phyloP scores from a whole-genome alignment of 2,888 invertebrate species.

The Drosophila anomalipes region DNA sequence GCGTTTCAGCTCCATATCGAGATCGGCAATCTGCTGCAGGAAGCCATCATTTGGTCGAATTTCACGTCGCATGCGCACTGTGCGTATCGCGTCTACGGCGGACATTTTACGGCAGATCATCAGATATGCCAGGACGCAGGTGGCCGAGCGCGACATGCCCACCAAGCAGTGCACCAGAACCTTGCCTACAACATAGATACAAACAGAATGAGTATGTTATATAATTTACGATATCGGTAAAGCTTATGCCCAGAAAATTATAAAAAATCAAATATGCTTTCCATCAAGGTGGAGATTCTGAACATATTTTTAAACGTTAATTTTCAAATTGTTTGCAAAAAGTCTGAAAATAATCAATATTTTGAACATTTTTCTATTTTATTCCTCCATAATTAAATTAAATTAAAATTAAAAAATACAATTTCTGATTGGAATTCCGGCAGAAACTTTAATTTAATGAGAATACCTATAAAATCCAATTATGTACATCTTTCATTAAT shows the following conservation, averaged over 20 bases:
- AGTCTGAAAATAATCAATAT: background rate
- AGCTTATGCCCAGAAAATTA: background rate
- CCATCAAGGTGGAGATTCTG: background rate
- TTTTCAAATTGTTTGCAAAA: background rate
- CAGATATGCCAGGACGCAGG: slow-evolving; percentile 92
- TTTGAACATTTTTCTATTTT: background rate
- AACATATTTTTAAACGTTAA: background rate
- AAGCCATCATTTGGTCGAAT: slow-evolving; percentile 93
- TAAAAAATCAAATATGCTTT: background rate
- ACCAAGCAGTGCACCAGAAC: slow-evolving; percentile 92
- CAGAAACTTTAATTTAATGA: background rate
- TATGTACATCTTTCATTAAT: background rate
- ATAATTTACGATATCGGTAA: background rate
- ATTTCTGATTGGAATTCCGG: background rate
- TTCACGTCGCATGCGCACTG: slow-evolving; percentile 89
- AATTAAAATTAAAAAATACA: background rate
- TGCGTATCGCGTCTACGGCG: slow-evolving; percentile 90
- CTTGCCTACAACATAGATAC: slow-evolving; percentile 87
- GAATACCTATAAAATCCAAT: background rate
- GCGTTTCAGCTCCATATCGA: slow-evolving; percentile 88
- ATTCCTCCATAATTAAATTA: background rate
- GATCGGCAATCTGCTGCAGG: slow-evolving; percentile 90
- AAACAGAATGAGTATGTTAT: background rate
- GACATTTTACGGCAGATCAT: slow-evolving; percentile 92
- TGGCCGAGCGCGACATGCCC: slow-evolving; percentile 93